Conservation (phyloP, 37 sponge, comb jelly and placozoan species). For the Amphimedon queenslandica region DNA sequence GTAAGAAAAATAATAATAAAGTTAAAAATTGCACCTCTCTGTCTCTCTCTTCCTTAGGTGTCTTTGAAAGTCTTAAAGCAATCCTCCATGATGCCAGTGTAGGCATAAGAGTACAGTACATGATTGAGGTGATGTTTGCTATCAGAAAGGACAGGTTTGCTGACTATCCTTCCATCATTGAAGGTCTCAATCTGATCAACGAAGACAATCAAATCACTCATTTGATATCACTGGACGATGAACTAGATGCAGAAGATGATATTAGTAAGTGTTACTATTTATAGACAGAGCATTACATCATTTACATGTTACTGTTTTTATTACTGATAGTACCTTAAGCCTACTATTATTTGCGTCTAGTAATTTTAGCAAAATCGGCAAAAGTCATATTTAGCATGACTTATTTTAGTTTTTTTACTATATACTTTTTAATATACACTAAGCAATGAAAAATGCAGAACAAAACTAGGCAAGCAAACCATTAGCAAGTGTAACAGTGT, state of each 20-base stretch:
- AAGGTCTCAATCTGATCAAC: conserved; percentile 88
- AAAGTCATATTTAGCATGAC: no score
- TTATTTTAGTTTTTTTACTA: no score
- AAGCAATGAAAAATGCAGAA: no score
- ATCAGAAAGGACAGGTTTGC: conserved; percentile 91
- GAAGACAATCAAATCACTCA: conserved; percentile 97
- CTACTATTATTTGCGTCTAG: no score
- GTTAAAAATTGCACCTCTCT: no score
- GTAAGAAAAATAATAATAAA: conserved; percentile 21
- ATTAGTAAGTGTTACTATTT: conserved; percentile 54
- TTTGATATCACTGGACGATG: conserved; percentile 80
- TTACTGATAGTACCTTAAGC: no score
- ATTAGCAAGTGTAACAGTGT: no score
- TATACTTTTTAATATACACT: no score
- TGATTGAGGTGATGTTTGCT: conserved; percentile 94
- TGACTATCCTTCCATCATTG: conserved; percentile 79
- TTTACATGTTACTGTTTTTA: neutral
- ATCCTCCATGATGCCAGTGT: conserved; percentile 84
- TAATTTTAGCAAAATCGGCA: no score
- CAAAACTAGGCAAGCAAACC: no score
- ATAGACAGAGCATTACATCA: neutral
- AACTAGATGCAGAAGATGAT: conserved; percentile 48
- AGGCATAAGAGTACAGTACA: conserved; percentile 85
- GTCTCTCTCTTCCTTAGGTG: no score
- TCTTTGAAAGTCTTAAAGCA: conserved; percentile 82